Conservation (phyloP, 53 echinoderm and acorn worm species). For the Holothuria scabra region DNA sequence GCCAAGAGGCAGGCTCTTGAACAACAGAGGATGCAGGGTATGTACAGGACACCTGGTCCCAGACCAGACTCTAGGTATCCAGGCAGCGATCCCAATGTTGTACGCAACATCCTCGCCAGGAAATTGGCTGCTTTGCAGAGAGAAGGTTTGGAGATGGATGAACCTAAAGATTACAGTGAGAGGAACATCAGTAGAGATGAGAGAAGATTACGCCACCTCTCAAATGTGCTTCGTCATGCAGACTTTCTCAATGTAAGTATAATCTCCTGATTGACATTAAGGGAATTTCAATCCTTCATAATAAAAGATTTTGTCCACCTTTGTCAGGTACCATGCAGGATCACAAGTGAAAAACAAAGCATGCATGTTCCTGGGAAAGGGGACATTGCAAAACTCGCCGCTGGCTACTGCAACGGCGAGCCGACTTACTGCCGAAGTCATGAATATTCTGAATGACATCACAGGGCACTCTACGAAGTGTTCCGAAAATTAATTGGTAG, state of each 20-base stretch:
- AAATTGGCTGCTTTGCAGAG: not conserved
- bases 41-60: too few relatives aligned
- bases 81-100: not conserved
- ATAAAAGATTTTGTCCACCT: not conserved
- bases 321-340: too few relatives aligned
- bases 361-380: too few relatives aligned
- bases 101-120: slow-evolving; percentile 34
- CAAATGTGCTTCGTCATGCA: slow-evolving; percentile 36
- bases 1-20: slow-evolving; percentile 26
- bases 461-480: too few relatives aligned
- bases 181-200: slow-evolving; percentile 26
- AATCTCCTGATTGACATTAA: not conserved
- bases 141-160: not conserved
- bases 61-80: not conserved
- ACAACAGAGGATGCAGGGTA: not conserved
- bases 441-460: too few relatives aligned
- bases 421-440: too few relatives aligned
- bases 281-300: not conserved
- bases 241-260: slow-evolving; percentile 49
- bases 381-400: too few relatives aligned
- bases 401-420: too few relatives aligned
- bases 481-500: too few relatives aligned
- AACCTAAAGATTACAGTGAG: slow-evolving; percentile 25
- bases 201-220: slow-evolving; percentile 24
- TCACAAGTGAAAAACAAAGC: too few relatives aligned